Evolutionary conservation across 2,797 vertebrate genomes (phyloP).

Genomic region (Danio jaintianensis): DNA sequence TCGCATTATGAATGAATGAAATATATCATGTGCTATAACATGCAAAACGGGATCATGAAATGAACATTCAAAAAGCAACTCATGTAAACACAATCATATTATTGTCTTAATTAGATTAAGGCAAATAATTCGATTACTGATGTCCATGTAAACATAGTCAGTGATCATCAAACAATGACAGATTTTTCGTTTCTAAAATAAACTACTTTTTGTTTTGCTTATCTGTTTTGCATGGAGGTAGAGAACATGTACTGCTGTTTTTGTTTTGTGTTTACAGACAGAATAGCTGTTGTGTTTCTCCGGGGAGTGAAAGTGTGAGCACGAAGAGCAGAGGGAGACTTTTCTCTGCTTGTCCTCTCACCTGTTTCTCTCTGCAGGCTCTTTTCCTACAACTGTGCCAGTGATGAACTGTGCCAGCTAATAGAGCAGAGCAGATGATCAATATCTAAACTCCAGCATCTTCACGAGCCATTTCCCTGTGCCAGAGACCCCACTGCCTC

Average conservation of each 20-base stretch:
- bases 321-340: neutral
- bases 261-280: neutral
- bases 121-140: no score
- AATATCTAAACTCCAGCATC: constrained; percentile 45
- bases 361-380: constrained; percentile 13
- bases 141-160: no score
- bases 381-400: constrained; percentile 11
- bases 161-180: no score
- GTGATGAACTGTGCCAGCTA: constrained; percentile 47
- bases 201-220: no score
- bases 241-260: neutral
- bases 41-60: no score
- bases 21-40: no score
- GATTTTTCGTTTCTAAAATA: no score
- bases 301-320: neutral
- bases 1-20: no score
- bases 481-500: neutral
- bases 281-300: neutral
- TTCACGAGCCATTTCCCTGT: constrained; percentile 36
- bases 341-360: constrained; percentile 16
- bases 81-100: no score
- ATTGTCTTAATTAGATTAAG: no score
- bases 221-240: neutral
- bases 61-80: no score
- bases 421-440: constrained; percentile 46